Evolutionary conservation across 2,888 invertebrate genomes (phyloP).

Genomic region (Agrotis puta): DNA sequence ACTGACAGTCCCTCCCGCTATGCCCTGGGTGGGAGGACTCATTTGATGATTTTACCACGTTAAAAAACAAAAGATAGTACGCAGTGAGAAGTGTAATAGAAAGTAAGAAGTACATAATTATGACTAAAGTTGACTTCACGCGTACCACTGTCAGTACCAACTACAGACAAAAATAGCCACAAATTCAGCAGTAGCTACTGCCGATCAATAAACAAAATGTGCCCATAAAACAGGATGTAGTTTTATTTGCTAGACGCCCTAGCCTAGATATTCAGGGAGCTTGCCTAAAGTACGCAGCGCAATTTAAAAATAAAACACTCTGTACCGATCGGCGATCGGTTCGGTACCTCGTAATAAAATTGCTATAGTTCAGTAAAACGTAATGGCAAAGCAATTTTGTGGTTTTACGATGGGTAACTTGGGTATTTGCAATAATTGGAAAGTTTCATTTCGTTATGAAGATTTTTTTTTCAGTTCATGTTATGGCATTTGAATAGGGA

Average conservation of each 20-base stretch:
- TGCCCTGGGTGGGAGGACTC: too few species aligned
- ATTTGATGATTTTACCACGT: too few species aligned
- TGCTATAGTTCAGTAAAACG: constrained; percentile 47
- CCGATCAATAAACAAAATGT: constrained; percentile 25
- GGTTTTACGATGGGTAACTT: constrained; percentile 41
- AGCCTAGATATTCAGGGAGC: constrained; percentile 57
- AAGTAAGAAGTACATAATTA: too few species aligned
- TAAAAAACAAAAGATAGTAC: too few species aligned
- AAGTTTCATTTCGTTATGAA: constrained; percentile 2
- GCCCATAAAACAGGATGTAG: constrained; percentile 45
- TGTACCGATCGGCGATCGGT: constrained; percentile 13
- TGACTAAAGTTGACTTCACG: background rate
- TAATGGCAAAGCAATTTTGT: constrained; percentile 54
- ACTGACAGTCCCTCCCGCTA: too few species aligned
- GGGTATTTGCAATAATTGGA: constrained; percentile 24
- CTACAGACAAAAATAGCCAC: constrained; percentile 7
- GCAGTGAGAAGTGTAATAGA: too few species aligned
- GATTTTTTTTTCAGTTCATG: background rate
- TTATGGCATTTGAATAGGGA: constrained; percentile 10
- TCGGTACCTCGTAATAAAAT: constrained; percentile 58
- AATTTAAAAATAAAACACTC: constrained; percentile 64
- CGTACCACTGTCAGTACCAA: background rate
- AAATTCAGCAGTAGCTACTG: background rate
- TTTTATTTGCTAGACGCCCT: constrained; percentile 48
- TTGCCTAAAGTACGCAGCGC: constrained; percentile 43